Evolutionary conservation across 2,113 vertebrate species (phyloP).

Genomic region (Anser brachyrhynchus): DNA sequence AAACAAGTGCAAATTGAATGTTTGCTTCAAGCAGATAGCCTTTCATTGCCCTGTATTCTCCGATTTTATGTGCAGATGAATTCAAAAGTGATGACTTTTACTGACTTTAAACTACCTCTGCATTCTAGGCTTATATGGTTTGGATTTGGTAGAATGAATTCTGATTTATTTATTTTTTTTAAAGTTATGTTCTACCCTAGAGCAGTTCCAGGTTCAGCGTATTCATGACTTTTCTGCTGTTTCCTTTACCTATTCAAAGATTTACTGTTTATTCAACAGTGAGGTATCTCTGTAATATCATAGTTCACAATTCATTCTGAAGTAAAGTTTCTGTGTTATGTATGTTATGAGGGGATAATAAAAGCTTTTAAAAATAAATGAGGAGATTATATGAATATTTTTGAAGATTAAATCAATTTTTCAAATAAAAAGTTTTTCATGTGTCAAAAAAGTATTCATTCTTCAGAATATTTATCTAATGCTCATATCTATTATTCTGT

Average conservation of each 20-base stretch:
- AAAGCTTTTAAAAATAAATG: not conserved
- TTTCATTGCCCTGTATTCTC: not conserved
- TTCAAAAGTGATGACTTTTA: not conserved
- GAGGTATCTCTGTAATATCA: not conserved
- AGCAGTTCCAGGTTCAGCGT: not conserved
- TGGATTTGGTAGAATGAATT: not conserved
- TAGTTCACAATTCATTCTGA: not conserved
- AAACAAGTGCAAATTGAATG: slow-evolving; percentile 46
- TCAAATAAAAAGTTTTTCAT: not conserved
- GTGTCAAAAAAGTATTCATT: not conserved
- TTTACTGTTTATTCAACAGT: not conserved
- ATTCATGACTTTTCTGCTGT: not conserved
- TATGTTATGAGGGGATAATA: not conserved
- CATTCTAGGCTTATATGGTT: not conserved
- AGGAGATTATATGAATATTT: not conserved
- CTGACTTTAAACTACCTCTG: not conserved
- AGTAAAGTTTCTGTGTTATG: not conserved
- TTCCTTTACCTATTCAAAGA: not conserved
- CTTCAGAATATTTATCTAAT: not conserved
- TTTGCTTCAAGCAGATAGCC: slow-evolving; percentile 24
- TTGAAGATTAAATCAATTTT: not conserved
- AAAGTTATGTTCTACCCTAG: not conserved
- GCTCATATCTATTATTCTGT: not conserved
- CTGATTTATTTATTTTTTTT: not conserved
- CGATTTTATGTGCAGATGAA: not conserved